Evolutionary conservation across 1,140 invertebrate species (phyloP).

Genomic region (Sminthurinus signatus): DNA sequence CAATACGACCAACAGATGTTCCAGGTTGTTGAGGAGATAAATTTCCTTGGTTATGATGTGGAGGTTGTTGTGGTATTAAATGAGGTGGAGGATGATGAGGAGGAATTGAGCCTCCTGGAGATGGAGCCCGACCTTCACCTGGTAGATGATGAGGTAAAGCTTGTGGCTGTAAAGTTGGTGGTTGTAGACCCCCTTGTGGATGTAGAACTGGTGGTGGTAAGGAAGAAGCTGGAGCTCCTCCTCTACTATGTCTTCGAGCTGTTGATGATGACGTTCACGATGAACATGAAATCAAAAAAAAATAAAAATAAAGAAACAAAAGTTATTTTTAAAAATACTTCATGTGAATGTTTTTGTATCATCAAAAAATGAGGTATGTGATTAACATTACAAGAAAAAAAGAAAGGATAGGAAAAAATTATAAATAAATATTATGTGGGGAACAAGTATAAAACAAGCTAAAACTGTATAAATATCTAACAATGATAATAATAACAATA

Average conservation of each 20-base stretch:
- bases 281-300: background rate
- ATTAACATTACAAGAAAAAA: slow-evolving; percentile 1
- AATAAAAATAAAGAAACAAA: slow-evolving; percentile 7
- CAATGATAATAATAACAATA: slow-evolving; percentile 6
- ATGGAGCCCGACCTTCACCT: slow-evolving; percentile 45
- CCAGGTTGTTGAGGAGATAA: slow-evolving; percentile 4
- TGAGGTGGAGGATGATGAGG: slow-evolving; percentile 37
- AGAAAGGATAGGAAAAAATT: slow-evolving; percentile 13
- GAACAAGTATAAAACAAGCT: no score
- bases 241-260: slow-evolving; percentile 25
- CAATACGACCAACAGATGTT: background rate
- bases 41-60: slow-evolving; percentile 11
- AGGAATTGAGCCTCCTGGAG: slow-evolving; percentile 32
- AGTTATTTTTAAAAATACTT: background rate
- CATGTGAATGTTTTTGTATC: background rate
- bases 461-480: no score
- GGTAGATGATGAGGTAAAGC: slow-evolving; percentile 43
- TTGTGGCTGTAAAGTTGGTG: slow-evolving; percentile 36
- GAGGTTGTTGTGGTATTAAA: slow-evolving; percentile 36
- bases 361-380: background rate
- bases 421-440: no score
- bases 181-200: slow-evolving; percentile 30
- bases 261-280: slow-evolving; percentile 1
- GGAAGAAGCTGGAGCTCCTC: slow-evolving; percentile 20
- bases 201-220: slow-evolving; percentile 38